Evolutionary conservation across 2,888 invertebrate genomes (phyloP).

Genomic region (Ypsolopha scabrella): DNA sequence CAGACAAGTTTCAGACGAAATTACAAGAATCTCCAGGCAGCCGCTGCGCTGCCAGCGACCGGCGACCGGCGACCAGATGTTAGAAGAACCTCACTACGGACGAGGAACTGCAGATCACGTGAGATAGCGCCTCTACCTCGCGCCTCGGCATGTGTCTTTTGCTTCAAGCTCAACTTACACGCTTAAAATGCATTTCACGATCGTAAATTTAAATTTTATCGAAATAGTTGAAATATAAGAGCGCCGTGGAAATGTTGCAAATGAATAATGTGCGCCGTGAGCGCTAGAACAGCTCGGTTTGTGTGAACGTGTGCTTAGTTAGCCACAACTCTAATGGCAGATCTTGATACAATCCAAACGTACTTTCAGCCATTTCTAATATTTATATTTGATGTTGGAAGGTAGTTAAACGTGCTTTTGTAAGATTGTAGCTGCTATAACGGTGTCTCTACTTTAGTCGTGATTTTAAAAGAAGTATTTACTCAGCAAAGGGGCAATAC

Average conservation of each 20-base stretch:
- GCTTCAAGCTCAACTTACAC: slow-evolving; percentile 43
- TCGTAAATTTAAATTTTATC: slow-evolving; percentile 66
- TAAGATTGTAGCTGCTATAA: too few species aligned
- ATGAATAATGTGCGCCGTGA: slow-evolving; percentile 3
- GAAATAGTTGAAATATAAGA: slow-evolving; percentile 34
- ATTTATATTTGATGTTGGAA: too few species aligned
- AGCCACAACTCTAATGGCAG: not conserved
- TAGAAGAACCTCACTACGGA: slow-evolving; percentile 20
- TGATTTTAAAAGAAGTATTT: too few species aligned
- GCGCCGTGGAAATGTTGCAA: slow-evolving; percentile 1
- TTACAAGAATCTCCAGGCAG: too few species aligned
- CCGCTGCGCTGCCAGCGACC: too few species aligned
- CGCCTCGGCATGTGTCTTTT: slow-evolving; percentile 36
- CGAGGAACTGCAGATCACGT: slow-evolving; percentile 42
- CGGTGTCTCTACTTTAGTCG: too few species aligned
- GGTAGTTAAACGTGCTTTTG: too few species aligned
- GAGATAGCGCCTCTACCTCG: slow-evolving; percentile 33
- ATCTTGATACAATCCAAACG: not conserved
- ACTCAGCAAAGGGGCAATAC: too few species aligned
- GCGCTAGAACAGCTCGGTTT: not conserved
- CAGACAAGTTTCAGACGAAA: too few species aligned
- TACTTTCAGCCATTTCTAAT: too few species aligned
- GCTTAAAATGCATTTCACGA: slow-evolving; percentile 51
- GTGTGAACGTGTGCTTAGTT: not conserved
- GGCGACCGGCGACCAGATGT: slow-evolving; percentile 3